Evolutionary conservation across 2,888 invertebrate genomes (phyloP).

Genomic region (Drosophila setosimentum): DNA sequence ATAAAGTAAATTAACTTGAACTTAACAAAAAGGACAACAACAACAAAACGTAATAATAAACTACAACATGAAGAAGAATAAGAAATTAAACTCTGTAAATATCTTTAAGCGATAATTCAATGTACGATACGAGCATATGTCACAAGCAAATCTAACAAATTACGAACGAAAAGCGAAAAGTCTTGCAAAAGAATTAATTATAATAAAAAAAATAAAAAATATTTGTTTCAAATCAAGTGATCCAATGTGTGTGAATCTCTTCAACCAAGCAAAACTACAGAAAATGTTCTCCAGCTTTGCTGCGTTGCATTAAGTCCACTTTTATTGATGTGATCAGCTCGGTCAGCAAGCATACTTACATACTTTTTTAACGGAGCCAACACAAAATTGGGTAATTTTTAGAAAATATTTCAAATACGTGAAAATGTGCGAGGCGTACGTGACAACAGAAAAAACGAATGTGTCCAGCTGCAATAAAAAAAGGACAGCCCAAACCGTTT

Average conservation of each 20-base stretch:
- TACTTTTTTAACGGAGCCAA: conserved; percentile 37
- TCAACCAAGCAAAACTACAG: background rate
- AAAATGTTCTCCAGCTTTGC: no score
- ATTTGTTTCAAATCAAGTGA: conserved; percentile 73
- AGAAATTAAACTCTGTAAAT: conserved; percentile 69
- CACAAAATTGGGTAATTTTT: conserved; percentile 79
- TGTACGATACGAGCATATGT: conserved; percentile 67
- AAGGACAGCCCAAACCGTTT: conserved; percentile 54
- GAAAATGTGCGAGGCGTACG: conserved; percentile 73
- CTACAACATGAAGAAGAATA: conserved; percentile 21
- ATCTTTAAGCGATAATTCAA: conserved; percentile 71
- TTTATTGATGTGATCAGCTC: conserved; percentile 13
- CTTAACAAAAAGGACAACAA: conserved; percentile 41
- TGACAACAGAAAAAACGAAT: conserved; percentile 64
- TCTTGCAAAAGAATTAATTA: conserved; percentile 70
- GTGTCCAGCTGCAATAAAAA: conserved; percentile 44
- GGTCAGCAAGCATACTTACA: conserved; percentile 2
- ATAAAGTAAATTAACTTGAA: conserved; percentile 79
- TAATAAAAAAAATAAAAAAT: conserved; percentile 54
- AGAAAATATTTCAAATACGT: conserved; percentile 78
- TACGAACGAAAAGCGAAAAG: conserved; percentile 49
- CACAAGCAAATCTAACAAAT: conserved; percentile 60
- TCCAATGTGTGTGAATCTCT: background rate
- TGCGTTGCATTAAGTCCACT: background rate
- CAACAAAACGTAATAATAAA: conserved; percentile 14